Evolutionary conservation across 2,888 invertebrate species (phyloP).

Genomic region (Spatulosminthurus flaviceps): DNA sequence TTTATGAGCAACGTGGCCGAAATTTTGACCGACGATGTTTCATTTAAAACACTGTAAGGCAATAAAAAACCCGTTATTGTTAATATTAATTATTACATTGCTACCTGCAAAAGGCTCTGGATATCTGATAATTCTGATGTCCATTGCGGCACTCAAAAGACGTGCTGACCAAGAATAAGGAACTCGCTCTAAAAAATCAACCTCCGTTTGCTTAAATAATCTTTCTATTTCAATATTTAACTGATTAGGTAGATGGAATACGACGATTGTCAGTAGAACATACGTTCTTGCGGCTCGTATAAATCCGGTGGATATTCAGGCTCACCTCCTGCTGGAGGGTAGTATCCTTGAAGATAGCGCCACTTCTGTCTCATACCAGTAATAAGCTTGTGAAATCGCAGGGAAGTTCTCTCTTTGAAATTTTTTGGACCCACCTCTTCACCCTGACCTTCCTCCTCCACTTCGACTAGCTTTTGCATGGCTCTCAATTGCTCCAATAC

Average conservation of each 20-base stretch:
- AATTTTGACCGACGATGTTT: no score
- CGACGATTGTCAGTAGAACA: neutral
- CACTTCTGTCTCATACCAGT: neutral
- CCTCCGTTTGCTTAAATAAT: no score
- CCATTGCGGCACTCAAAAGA: neutral
- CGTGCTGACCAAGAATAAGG: neutral
- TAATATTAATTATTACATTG: no score
- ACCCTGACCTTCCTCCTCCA: neutral
- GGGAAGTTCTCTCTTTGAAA: neutral
- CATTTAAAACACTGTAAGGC: no score
- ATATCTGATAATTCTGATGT: neutral
- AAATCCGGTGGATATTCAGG: neutral
- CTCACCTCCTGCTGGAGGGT: neutral
- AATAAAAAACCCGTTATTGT: no score
- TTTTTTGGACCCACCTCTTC: neutral
- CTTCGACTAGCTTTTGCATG: neutral
- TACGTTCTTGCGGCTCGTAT: neutral
- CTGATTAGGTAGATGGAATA: no score
- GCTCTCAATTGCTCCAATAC: neutral
- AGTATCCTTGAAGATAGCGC: conserved; percentile 2
- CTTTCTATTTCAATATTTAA: no score
- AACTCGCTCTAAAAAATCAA: no score
- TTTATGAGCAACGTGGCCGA: no score
- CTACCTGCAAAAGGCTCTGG: conserved; percentile 20
- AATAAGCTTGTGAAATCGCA: neutral